Evolutionary conservation across 2,888 invertebrate genomes (phyloP).

Genomic region (Melanargia galathea): DNA sequence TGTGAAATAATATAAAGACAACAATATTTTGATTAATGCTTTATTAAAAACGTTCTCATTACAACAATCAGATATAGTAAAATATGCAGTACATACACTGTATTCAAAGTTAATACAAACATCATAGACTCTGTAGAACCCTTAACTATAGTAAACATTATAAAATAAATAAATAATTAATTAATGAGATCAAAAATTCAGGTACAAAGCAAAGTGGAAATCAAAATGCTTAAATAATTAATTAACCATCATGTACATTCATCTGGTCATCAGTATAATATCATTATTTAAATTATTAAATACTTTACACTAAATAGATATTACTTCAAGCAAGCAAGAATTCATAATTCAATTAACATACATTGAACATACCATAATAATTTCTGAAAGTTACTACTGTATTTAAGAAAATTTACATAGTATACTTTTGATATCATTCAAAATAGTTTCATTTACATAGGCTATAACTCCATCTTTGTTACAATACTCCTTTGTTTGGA

Average conservation of each 20-base stretch:
- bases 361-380: neutral
- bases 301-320: neutral
- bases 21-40: neutral
- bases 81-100: neutral
- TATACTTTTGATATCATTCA: slow-evolving; percentile 48
- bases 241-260: neutral
- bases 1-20: neutral
- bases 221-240: neutral
- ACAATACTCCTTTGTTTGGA: slow-evolving; percentile 61
- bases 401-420: slow-evolving; percentile 16
- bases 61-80: slow-evolving; percentile 19
- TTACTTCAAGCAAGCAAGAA: neutral
- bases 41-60: slow-evolving; percentile 11
- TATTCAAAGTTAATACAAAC: neutral
- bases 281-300: neutral
- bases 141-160: neutral
- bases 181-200: slow-evolving; percentile 30
- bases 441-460: slow-evolving; percentile 50
- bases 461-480: slow-evolving; percentile 71
- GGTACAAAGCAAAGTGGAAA: slow-evolving; percentile 20
- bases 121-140: too few species aligned
- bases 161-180: slow-evolving; percentile 1
- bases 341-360: neutral
- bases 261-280: neutral
- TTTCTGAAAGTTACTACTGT: neutral